phyloP scores from a whole-genome alignment of 2,797 vertebrate genomes.

The Acipenser transmontanus region DNA sequence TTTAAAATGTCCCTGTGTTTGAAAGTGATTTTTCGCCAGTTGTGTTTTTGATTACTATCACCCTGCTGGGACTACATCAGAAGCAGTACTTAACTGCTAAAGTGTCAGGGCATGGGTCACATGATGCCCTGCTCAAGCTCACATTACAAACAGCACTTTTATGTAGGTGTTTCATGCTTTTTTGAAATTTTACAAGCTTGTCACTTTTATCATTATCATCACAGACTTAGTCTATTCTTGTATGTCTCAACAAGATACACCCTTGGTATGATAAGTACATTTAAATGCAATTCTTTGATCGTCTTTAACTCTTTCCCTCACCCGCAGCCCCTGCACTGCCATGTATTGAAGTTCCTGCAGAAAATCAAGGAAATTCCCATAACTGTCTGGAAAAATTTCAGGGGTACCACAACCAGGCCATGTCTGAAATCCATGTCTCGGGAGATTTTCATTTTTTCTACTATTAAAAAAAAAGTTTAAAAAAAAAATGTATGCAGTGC shows the following conservation, averaged over 20 bases:
- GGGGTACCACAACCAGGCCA: slow-evolving; percentile 2
- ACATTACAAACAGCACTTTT: slow-evolving; percentile 53
- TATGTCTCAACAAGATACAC: slow-evolving; percentile 41
- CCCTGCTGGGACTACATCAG: slow-evolving; percentile 54
- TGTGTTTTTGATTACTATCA: slow-evolving; percentile 60
- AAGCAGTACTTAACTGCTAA: slow-evolving; percentile 57
- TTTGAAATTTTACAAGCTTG: slow-evolving; percentile 61
- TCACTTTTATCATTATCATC: slow-evolving; percentile 50
- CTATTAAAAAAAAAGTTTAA: too few species aligned
- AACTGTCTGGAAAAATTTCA: slow-evolving; percentile 4
- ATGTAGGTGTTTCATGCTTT: slow-evolving; percentile 58
- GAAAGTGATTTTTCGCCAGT: slow-evolving; percentile 4
- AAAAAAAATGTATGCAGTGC: too few species aligned
- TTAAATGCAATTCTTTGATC: slow-evolving; percentile 4
- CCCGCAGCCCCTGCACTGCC: slow-evolving; percentile 20
- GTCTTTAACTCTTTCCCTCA: slow-evolving; percentile 8
- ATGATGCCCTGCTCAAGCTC: slow-evolving; percentile 49
- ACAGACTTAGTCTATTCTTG: slow-evolving; percentile 34
- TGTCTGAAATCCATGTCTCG: not conserved
- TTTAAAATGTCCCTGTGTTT: not conserved
- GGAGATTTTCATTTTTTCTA: not conserved
- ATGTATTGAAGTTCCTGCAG: slow-evolving; percentile 12
- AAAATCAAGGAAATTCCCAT: slow-evolving; percentile 12
- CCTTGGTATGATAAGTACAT: slow-evolving; percentile 27
- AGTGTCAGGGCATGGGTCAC: slow-evolving; percentile 51